Conservation (phyloP, 2,888 invertebrate genomes). For the Lepeophtheirus nordmannii region DNA sequence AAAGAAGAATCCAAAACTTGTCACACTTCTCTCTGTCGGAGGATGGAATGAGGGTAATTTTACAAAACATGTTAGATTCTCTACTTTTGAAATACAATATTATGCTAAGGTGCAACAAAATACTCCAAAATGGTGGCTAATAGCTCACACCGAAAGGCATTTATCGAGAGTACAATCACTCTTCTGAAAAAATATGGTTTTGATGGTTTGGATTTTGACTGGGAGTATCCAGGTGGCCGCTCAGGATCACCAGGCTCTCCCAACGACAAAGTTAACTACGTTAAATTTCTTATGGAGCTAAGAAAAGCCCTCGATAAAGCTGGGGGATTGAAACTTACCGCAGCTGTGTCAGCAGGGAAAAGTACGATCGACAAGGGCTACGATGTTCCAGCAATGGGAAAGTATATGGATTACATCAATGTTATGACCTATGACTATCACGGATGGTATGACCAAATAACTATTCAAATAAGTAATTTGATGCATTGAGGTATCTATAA, state of each 20-base stretch:
- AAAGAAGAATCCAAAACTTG: conserved; percentile 34
- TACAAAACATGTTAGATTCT: too few relatives aligned
- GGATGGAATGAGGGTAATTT: conserved; percentile 35
- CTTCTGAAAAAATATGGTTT: conserved; percentile 45
- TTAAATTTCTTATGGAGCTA: conserved; percentile 28
- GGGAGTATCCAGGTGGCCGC: conserved; percentile 44
- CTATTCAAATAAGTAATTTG: conserved; percentile 13
- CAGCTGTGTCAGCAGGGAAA: conserved; percentile 29
- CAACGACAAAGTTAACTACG: conserved; percentile 33
- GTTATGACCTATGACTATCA: conserved; percentile 50
- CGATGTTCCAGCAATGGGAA: conserved; percentile 43
- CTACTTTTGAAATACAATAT: too few relatives aligned
- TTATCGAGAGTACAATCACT: conserved; percentile 42
- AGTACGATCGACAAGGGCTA: conserved; percentile 47
- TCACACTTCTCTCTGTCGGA: conserved; percentile 35
- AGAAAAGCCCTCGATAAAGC: conserved; percentile 27
- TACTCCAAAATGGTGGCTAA: conserved; percentile 35
- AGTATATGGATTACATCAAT: conserved; percentile 49
- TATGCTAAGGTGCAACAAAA: conserved; percentile 29
- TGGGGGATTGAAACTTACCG: conserved; percentile 28
- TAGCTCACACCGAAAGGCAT: conserved; percentile 36
- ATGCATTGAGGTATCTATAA: not conserved
- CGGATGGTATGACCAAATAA: conserved; percentile 34
- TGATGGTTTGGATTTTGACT: conserved; percentile 55
- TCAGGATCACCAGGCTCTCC: conserved; percentile 40